Base-by-base conservation (phyloP, 2,113 vertebrate genomes). In the Speoplatyrhinus poulsoni region DNA sequence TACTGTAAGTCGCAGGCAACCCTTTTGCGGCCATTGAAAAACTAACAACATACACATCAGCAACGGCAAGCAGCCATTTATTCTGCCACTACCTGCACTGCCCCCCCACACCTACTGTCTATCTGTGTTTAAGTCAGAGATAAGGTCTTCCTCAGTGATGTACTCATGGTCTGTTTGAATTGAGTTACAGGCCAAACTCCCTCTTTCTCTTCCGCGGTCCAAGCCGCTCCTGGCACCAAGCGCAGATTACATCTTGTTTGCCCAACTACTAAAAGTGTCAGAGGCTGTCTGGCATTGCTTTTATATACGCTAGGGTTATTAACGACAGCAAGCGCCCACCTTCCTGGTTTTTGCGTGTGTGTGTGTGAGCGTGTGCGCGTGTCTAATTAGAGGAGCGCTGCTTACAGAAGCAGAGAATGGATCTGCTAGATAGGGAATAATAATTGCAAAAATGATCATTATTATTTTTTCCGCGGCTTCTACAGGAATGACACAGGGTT, bases 251-350 rank as follows among this genome's bases (percentile, higher is more conserved):
- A 92, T 92, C 90, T 91, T 90, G 90, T 92, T 93, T 91, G 65
- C 83, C 83, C 85, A 85, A 91, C 85, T 91, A 93, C 86, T 92
- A 90, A 93, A 93, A 92, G 86, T 93, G 92, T 92, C 91, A 91
- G 89, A 82, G 84, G 79, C 87, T 87, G 86, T 91, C 89, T 88
- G 85, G 81, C 85, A 81, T 83, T 90, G 89, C 90, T 91, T 92
- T 93, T 91, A 91, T 92, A 88, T 89, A 26, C 26, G 26, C 26
- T 26, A 76, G 71, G 79, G 87, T 93, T 92, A 92, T 92, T 92
- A 91, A 93, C 85, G 89, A 80, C 85, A 80, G 78, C 46, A 77
- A 84, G 83, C 85, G 76, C 80, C 80, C 87, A 69, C 72, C 57
- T 73, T 81, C 87, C 82, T 73, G 60, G 80, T 77, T 75, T 76